These are phyloP conservation scores for Gryon sp. DNA, from an alignment of 1,140 invertebrate genomes.

Conservation along the genomic window DNA sequence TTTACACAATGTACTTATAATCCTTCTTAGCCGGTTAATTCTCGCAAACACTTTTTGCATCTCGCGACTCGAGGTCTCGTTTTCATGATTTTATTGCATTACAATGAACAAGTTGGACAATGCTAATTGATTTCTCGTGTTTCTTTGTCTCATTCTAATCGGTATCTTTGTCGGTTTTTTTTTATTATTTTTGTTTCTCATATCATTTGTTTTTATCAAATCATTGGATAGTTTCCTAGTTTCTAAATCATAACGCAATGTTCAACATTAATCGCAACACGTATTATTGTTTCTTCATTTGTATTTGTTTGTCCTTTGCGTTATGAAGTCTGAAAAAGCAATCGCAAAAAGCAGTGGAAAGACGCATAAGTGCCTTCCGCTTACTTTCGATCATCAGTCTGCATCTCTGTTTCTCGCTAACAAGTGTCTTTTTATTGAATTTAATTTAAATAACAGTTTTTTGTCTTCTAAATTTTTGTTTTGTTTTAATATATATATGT, in stretches of 20 bases:
- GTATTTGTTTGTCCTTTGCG: no score
- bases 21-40: slow-evolving; percentile 25
- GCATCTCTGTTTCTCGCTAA: slow-evolving; percentile 45
- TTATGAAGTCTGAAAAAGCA: slow-evolving; percentile 27
- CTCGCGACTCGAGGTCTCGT: slow-evolving; percentile 15
- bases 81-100: not conserved
- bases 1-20: slow-evolving; percentile 64
- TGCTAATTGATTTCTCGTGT: slow-evolving; percentile 19
- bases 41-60: slow-evolving; percentile 18
- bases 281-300: no score
- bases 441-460: not conserved
- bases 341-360: slow-evolving; percentile 29
- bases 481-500: no score
- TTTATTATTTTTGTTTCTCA: no score
- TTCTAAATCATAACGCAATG: slow-evolving; percentile 42
- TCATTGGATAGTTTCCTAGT: no score
- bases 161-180: slow-evolving; percentile 26
- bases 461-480: not conserved
- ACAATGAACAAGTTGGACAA: not conserved
- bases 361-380: slow-evolving; percentile 6
- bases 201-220: no score
- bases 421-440: slow-evolving; percentile 19
- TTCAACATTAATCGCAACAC: no score
- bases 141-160: slow-evolving; percentile 32
- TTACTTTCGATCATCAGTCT: slow-evolving; percentile 43